Evolutionary conservation across 2,888 invertebrate species (phyloP).

Genomic region (Cinara cedri): DNA sequence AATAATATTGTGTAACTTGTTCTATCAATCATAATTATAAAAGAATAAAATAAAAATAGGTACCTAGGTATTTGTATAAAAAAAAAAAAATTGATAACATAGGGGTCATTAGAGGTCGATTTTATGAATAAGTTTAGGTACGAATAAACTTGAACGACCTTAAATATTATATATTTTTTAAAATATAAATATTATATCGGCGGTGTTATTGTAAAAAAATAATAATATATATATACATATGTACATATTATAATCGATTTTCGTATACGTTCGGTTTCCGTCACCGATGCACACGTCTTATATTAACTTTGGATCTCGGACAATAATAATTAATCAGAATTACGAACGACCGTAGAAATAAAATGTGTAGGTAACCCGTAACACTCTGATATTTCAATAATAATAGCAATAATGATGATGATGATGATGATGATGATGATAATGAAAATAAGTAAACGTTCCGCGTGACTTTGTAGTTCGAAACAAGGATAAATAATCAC

Average conservation of each 20-base stretch:
- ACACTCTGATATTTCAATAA: too few relatives aligned
- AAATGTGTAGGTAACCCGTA: too few relatives aligned
- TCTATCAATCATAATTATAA: constrained; percentile 27
- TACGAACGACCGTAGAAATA: too few relatives aligned
- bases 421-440: too few relatives aligned
- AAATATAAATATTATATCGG: not conserved
- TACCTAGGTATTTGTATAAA: not conserved
- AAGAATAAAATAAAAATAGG: constrained; percentile 19
- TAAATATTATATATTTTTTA: constrained; percentile 33
- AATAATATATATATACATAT: too few relatives aligned
- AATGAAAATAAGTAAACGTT: too few relatives aligned
- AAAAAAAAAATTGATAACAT: constrained; percentile 36
- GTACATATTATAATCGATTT: too few relatives aligned
- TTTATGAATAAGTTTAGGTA: constrained; percentile 21
- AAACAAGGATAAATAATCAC: constrained; percentile 18
- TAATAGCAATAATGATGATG: too few relatives aligned
- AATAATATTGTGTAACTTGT: constrained; percentile 35
- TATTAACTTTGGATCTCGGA: not conserved
- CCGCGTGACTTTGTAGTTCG: not conserved
- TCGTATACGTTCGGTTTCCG: not conserved
- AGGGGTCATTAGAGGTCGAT: constrained; percentile 48
- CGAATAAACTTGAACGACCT: constrained; percentile 47
- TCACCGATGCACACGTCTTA: not conserved
- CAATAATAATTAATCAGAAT: too few relatives aligned
- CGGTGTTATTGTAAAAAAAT: too few relatives aligned